These are phyloP conservation scores for Atlantisia rogersi DNA, from an alignment of 2,113 vertebrate species.

Conservation along the genomic window DNA sequence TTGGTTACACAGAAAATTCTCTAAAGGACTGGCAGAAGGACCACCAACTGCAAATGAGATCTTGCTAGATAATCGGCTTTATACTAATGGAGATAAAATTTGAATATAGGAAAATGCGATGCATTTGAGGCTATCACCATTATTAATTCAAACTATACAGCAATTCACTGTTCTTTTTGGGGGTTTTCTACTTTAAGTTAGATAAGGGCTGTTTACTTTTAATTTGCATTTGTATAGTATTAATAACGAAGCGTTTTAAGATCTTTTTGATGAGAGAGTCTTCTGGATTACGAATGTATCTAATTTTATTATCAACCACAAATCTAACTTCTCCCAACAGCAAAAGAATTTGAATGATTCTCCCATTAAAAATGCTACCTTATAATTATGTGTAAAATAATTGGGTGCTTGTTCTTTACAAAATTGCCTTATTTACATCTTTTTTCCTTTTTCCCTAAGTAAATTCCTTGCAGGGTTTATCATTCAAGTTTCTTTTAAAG, in stretches of 20 bases:
- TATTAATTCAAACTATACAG: background rate
- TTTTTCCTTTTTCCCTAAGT: background rate
- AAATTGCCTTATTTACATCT: background rate
- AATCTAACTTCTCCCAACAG: background rate
- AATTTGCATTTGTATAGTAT: background rate
- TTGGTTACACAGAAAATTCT: background rate
- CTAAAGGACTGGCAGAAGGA: background rate
- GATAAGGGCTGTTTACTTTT: background rate
- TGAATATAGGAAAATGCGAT: background rate
- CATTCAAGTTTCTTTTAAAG: background rate
- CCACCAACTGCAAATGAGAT: background rate
- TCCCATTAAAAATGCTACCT: background rate
- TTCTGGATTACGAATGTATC: background rate
- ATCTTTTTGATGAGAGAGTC: background rate
- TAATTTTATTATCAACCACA: background rate
- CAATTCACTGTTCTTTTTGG: background rate
- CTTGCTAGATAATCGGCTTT: background rate
- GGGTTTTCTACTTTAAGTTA: background rate
- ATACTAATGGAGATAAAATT: background rate
- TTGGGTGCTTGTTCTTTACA: background rate
- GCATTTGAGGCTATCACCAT: background rate
- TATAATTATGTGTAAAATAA: background rate
- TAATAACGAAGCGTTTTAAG: background rate
- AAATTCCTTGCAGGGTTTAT: background rate
- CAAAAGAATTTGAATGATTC: background rate